A percentile compares a stretch with the other conserved stretches of the same genome.
Evolutionary conservation across 2,888 invertebrate species (phyloP).

Genomic region (Podotricha telesiphe): DNA sequence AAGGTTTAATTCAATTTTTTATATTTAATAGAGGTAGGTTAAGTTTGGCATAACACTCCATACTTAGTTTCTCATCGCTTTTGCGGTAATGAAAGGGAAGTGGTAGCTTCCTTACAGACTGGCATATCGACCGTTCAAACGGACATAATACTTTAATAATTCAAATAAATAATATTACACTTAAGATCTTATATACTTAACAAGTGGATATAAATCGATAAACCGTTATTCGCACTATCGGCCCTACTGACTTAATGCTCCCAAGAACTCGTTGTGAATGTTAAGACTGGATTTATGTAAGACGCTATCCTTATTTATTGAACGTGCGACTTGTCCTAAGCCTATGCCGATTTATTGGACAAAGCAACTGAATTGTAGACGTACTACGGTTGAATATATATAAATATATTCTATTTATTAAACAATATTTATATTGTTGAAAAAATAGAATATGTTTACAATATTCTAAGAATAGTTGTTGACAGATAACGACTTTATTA

Average conservation of each 20-base stretch:
- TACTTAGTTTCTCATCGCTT: background rate
- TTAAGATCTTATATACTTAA: constrained; percentile 40
- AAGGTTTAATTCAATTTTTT: too few relatives aligned
- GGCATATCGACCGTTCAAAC: background rate
- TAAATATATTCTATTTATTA: too few relatives aligned
- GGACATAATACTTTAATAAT: background rate
- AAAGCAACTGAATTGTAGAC: constrained; percentile 20
- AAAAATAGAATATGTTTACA: too few relatives aligned
- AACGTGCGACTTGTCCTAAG: constrained; percentile 15
- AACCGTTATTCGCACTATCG: constrained; percentile 43
- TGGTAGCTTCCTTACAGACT: background rate
- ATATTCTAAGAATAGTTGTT: constrained; percentile 4
- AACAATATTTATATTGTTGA: too few relatives aligned
- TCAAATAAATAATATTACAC: constrained; percentile 1
- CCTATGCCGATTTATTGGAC: constrained; percentile 27
- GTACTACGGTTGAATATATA: background rate
- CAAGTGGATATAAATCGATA: constrained; percentile 43
- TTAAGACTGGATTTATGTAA: constrained; percentile 38
- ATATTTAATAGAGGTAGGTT: background rate
- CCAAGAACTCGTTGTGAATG: constrained; percentile 38
- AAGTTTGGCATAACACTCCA: background rate
- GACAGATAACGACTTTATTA: background rate
- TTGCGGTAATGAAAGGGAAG: background rate
- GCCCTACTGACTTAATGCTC: constrained; percentile 44
- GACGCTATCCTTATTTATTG: constrained; percentile 37